Base-by-base conservation (phyloP, 2,113 vertebrate species). In the Martes martes region DNA sequence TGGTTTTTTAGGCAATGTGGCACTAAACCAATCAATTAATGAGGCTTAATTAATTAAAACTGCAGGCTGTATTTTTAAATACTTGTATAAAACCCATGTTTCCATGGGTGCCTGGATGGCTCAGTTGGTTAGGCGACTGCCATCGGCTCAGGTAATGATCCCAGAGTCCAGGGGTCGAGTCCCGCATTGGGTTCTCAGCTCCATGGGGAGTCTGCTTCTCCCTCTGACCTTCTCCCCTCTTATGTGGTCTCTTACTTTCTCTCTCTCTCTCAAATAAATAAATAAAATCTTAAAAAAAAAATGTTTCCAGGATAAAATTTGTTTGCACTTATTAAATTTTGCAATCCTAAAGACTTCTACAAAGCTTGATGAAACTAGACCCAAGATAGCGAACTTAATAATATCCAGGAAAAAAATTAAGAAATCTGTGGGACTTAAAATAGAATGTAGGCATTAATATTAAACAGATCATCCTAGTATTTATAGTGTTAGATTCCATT, bases 11-110 rank as follows among this genome's bases (percentile, higher is more conserved):
- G 19, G 23, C n/a, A 87, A 15, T 61, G 45, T 52, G 47, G 7
- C 14, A 80, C 31, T 86, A 80, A 65, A 59, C 33, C 14, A 55
- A 19, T 50, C 45, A 52, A 15, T 69, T 26, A 89, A 59, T 85
- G 24, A 86, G 85, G 2, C 93, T 39, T 89, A 65, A 83, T 93
- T 95, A 97, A 90, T 90, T 91, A 94, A 92, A 95, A 95, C 26
- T 47, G 2, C 21, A 95, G 36, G 59, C 1, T 80, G 14, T 82
- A 92, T 59, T 95, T 94, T 79, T 21, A 94, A 76, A 76, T 50
- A 31, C 50, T 84, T 83, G n/a, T 55, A 82, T 84, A 95, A 95
- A 92, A 57, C 26, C 11, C 9, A 71, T 86, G 18, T 89, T 95
- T 95, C 39, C 59, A 84, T 52, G 50, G 50, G 50, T 0, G 50